These are phyloP conservation scores for Cryptoprocta ferox DNA, from an alignment of 2,797 vertebrate genomes.

Conservation along the genomic window DNA sequence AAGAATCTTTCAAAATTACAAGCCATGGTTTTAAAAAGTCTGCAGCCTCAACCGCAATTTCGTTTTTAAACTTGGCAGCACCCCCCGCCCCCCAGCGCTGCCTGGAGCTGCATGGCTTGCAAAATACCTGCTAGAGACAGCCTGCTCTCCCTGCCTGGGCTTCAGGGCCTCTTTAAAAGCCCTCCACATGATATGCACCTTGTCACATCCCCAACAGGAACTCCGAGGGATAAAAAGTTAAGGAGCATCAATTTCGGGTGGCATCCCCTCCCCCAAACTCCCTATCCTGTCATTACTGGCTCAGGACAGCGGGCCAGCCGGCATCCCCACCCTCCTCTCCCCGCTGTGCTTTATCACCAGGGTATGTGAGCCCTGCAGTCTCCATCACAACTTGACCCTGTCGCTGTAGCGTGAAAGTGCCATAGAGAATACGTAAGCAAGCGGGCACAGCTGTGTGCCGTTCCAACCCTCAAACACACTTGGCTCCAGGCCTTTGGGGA, in stretches of 20 bases:
- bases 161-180: neutral
- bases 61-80: neutral
- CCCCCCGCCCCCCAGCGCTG: rapidly evolving
- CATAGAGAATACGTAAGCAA: rapidly evolving
- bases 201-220: neutral
- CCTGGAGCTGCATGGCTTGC: neutral
- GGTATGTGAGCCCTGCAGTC: neutral
- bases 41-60: neutral
- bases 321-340: neutral
- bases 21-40: neutral
- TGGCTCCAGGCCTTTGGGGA: neutral
- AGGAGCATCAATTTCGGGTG: neutral
- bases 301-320: neutral
- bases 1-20: neutral
- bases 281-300: neutral
- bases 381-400: neutral
- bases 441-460: neutral
- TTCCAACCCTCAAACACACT: rapidly evolving
- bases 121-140: neutral
- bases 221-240: neutral
- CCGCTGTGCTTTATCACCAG: neutral
- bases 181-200: neutral
- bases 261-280: neutral
- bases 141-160: neutral
- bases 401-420: neutral